Base-by-base conservation (phyloP, 2,888 invertebrate species). In the Scaptomyza reducta region DNA sequence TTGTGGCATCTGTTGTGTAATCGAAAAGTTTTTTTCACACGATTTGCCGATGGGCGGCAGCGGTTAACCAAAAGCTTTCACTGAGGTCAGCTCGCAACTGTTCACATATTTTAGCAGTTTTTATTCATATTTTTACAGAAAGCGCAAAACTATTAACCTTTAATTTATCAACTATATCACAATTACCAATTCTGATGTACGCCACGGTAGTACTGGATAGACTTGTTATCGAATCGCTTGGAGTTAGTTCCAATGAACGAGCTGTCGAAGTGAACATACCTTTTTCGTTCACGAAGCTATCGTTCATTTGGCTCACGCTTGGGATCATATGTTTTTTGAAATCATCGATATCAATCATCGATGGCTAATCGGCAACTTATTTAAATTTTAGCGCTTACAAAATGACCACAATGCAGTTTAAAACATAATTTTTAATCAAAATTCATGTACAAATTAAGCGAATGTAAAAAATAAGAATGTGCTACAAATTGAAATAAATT, bases 1-100 rank as follows among this genome's bases (percentile, higher is more conserved):
- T 57, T 59, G 58, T 40, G 53, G 53, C 56, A 42, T 41, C 47
- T 87, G 87, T 82, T 82, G 81, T 82, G 81, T 82, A 81, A 81
- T 75, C 84, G 60, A 31, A 59, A 45, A 42, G 53, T 31, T 54
- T 62, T 74, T 74, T 44, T 25, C 59, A 51, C 42, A 14, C 29
- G 27, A 13, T 55, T 60, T 57, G 27, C 7, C 44, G 1, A 22
- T 18, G 16, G 16, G 13, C 1, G 14, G 14, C n/a, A n/a, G 16
- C 22, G 4, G 3, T 33, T 6, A 5, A 14, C 9, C 7, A 14
- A 14, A 2, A 18, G 11, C 14, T 7, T 13, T 1, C 6, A 6
- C 3, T 27, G 6, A 11, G 3, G 1, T 3, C 11, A 44, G 3
- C 22, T 27, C 1, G 1, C 5, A 29, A 44, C 0, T 22, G 9